Evolutionary conservation across 2,797 vertebrate genomes (phyloP), one percentile per base, ranked within the genome.

Genomic region (Momotus momota): DNA sequence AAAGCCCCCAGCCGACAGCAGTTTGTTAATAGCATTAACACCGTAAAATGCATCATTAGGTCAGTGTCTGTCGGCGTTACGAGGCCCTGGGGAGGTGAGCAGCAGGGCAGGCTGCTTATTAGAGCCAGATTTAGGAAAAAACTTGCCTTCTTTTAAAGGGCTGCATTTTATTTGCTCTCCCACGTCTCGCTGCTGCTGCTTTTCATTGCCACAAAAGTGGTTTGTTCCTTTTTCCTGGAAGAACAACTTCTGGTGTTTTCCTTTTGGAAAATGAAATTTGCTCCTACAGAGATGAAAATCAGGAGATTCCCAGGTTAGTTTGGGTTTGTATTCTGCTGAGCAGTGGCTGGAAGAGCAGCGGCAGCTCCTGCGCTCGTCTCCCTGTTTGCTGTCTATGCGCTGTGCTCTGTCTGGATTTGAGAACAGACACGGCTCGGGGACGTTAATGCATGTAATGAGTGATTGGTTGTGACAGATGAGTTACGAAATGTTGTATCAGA

Each of bases 11-110:
- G 85, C 85, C 33, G 55, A 78, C 90, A 88, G 77, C 77, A 71
- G 88, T 52, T 75, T 64, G 79, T n/a, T 86, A 78, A 88, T 25
- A 62, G 75, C 94, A 78, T 86, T 86, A 75, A 4, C 18, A 27
- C 65, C 46, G 81, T n/a, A 78, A 94, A 96, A 96, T 62, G 79
- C 73, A 74, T 71, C 83, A 83, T 89, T 49, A 57, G 85, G 77
- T 88, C 81, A 12, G 80, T 61, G 81, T 33, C 62, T 74, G 65
- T 57, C 64, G 38, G 83, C 45, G 21, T 38, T 33, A 61, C 3
- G 17, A 70, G 85, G 74, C 33, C 4, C 3, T 2, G 61, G 61
- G 86, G 49, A 79, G 51, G 71, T 7, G 20, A 38, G 54, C 49
- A 46, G 62, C 12, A 27, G 52, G 49, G 35, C 69, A 35, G 51